Evolutionary conservation across 2,113 vertebrate genomes (phyloP).

Genomic region (Epinephelus moara): DNA sequence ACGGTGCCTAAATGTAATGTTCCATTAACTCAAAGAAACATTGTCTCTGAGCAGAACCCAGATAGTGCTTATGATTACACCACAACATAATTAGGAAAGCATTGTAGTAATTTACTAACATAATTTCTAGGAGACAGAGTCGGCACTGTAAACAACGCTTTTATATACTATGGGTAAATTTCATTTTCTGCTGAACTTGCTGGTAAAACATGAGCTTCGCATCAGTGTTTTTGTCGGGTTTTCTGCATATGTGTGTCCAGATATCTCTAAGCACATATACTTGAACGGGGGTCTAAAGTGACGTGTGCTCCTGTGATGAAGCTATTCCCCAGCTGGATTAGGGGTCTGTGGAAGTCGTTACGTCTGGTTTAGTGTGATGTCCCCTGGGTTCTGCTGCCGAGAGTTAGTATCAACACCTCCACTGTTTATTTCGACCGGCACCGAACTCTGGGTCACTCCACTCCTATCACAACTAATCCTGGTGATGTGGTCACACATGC

Average conservation of each 20-base stretch:
- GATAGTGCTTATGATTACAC: too few relatives aligned
- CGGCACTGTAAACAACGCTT: not conserved
- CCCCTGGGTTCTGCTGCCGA: conserved; percentile 63
- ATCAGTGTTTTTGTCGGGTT: not conserved
- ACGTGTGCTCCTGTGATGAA: conserved; percentile 33
- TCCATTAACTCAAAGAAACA: too few relatives aligned
- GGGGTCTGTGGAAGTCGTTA: conserved; percentile 65
- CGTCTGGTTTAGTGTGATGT: conserved; percentile 51
- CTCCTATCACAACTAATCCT: conserved; percentile 62
- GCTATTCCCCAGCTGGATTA: conserved; percentile 49
- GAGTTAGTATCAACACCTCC: conserved; percentile 78
- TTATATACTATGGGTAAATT: not conserved
- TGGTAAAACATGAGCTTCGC: not conserved
- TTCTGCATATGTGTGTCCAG: not conserved
- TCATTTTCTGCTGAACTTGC: not conserved
- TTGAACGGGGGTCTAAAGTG: conserved; percentile 39
- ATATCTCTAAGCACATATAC: conserved; percentile 21
- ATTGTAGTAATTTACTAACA: too few relatives aligned
- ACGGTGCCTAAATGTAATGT: too few relatives aligned
- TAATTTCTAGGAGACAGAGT: too few relatives aligned
- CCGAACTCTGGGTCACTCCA: conserved; percentile 68
- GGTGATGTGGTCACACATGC: conserved; percentile 41
- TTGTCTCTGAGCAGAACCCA: too few relatives aligned
- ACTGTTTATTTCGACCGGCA: conserved; percentile 72
- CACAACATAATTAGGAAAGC: too few relatives aligned